Evolutionary conservation across 1,140 invertebrate genomes (phyloP), one percentile per base, ranked within the genome.

Genomic region (Callitettix versicolor): DNA sequence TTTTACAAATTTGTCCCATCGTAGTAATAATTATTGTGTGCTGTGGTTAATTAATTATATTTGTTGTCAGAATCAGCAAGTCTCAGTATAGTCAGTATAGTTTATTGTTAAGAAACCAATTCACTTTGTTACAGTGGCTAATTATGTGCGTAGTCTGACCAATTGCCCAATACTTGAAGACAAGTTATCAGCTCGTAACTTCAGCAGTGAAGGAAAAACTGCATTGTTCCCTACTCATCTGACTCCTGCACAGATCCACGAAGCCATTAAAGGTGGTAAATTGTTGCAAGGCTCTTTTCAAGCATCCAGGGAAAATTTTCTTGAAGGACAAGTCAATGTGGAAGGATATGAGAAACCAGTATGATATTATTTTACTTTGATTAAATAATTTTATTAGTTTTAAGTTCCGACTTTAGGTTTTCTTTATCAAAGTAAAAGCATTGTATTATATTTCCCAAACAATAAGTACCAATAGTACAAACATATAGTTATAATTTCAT

Each of bases 301-400:
- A 53, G 84, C 86, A 3, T 90, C 86, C 1, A 74, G 87, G 57
- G 91, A 95, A 64, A 99, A 98, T 72, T 98, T 91, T 67, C 73
- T 96, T 1, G 95, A 99, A 75, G 95, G 90, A n/a, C 85, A 74
- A 63, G 89, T 95, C 9, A 85, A 79, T 68, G 80, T 94, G 1
- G 86, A 87, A 64, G 77, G 77, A 15, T 79, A 76, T 64, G 83
- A 88, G 42, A 84, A 88, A 69, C 75, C 78, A 57, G 86, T 90
- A 75, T 74, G 74, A n/a, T n/a, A n/a, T n/a, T n/a, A n/a, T n/a
- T 70, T 47, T 30, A 52, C 51, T 56, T 58, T 41, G 3, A 7
- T 41, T 30, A 26, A 41, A 6, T 21, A 18, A 7, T 7, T 43
- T 20, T 20, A 15, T 9, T 15, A 20, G 9, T 43, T 7, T 43